Evolutionary conservation across 2,113 vertebrate genomes (phyloP), one percentile per base, ranked within the genome.

Genomic region (Aramus guarauna): DNA sequence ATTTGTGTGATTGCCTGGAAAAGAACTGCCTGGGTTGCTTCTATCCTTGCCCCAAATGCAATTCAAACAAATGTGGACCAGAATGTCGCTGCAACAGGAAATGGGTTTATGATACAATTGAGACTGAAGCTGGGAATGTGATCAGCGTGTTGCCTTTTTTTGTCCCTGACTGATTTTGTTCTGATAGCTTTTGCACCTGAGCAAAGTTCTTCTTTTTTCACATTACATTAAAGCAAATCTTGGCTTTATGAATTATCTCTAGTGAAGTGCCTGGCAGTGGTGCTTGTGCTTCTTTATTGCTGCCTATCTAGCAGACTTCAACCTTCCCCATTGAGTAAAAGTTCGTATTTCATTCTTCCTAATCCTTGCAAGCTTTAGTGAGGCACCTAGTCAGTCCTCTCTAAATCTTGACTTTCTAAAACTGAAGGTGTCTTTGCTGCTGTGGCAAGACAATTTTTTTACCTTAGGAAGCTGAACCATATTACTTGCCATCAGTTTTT

Each of bases 1-100:
- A 99, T 74, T 95, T 99, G 67, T 99, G 98, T 73, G 98, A 98
- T 47, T 99, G 98, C 69, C 88, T 99, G 34, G 98, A 98, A 53
- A 73, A 94, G 41, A 97, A 96, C 75, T 98, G 98, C 75, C 79
- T 97, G 59, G 98, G 98, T 71, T 99, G 98, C 87, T 99, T 98
- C 97, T 98, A 98, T 85, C 97, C 98, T 23, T 98, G 98, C 22
- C 97, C 98, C 69, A 98, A 98, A 80, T 98, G 98, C 75, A 98
- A 96, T 87, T 99, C 98, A 62, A 98, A 85, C 47, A 98, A 98
- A 81, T 98, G 98, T 24, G 98, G 98, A 32, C 94, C 97, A 1
- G 94, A 97, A 85, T 98, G 98, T 80, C 97, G 98, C 58, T 98
- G 98, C 91, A 97, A 96, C 88, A 96, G 98, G 9, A 97, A 95